A percentile compares a stretch with the other conserved stretches of the same genome.
Evolutionary conservation across 2,113 vertebrate species (phyloP).

Genomic region (Pituophis catenifer): DNA sequence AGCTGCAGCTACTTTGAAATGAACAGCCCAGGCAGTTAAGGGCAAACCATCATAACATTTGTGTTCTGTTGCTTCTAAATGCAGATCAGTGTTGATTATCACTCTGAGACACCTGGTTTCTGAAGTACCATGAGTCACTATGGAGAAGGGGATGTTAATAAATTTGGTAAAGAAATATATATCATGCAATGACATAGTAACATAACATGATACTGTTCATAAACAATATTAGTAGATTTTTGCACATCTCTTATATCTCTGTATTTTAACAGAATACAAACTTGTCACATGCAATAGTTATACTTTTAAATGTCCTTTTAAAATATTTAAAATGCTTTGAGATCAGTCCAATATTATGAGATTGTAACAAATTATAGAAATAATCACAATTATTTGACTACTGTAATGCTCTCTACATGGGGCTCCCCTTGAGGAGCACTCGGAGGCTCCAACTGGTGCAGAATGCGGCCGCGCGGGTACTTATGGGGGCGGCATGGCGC

Average conservation of each 20-base stretch:
- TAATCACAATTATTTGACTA: too few relatives aligned
- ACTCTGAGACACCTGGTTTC: neutral
- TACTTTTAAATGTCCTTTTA: neutral
- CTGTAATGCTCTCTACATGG: too few relatives aligned
- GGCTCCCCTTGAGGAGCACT: too few relatives aligned
- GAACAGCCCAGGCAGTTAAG: neutral
- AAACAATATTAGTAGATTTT: slow-evolving; percentile 10
- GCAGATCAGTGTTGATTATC: neutral
- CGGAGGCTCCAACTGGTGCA: too few relatives aligned
- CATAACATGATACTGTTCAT: neutral
- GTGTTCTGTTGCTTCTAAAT: neutral
- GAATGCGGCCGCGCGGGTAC: too few relatives aligned
- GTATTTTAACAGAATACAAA: slow-evolving; percentile 19
- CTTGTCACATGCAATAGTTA: neutral
- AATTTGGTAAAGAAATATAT: slow-evolving; percentile 7
- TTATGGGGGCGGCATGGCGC: too few relatives aligned
- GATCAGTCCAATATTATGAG: neutral
- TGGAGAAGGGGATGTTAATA: neutral
- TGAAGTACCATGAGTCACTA: neutral
- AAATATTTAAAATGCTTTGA: neutral
- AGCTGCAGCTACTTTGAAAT: neutral
- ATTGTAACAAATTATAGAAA: neutral
- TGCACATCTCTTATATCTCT: neutral
- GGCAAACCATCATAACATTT: neutral
- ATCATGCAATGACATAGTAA: slow-evolving; percentile 21